Percentiles rank a stretch among this genome's conserved stretches.
These are phyloP conservation scores for Pantala flavescens DNA, from an alignment of 1,140 invertebrate genomes.

Conservation along the genomic window DNA sequence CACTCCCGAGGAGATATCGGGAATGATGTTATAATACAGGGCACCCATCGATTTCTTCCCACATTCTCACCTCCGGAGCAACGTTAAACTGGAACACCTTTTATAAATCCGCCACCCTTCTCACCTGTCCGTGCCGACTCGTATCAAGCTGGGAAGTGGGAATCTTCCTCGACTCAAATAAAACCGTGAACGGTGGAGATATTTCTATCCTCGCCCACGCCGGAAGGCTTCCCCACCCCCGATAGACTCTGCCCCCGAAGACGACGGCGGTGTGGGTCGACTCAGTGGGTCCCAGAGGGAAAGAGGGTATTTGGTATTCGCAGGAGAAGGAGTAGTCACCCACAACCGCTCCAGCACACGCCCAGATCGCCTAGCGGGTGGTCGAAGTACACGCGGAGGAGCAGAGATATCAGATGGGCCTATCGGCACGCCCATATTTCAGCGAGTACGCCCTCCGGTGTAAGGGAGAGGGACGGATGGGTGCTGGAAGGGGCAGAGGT, in stretches of 20 bases:
- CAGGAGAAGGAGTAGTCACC: neutral
- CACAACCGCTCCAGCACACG: neutral
- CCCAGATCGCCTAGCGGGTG: neutral
- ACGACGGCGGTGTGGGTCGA: neutral
- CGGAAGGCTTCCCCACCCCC: neutral
- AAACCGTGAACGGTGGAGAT: constrained; percentile 4
- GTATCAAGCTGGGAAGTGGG: neutral
- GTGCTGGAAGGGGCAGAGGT: neutral
- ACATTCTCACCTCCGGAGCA: too few relatives aligned
- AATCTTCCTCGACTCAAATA: neutral
- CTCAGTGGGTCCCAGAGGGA: neutral
- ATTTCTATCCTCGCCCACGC: constrained; percentile 3
- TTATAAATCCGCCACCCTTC: neutral
- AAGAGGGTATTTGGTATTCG: neutral
- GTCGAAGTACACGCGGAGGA: neutral
- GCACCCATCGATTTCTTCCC: too few relatives aligned
- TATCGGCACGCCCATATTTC: constrained; percentile 3
- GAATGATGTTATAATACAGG: too few relatives aligned
- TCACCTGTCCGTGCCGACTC: neutral
- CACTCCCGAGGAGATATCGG: too few relatives aligned
- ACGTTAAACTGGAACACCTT: neutral
- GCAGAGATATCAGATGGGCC: neutral
- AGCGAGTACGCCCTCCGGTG: neutral
- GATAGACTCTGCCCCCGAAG: neutral
- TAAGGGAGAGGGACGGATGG: neutral